These are phyloP conservation scores for Vicugna pacos DNA, from an alignment of 2,113 vertebrate genomes.

Conservation along the genomic window DNA sequence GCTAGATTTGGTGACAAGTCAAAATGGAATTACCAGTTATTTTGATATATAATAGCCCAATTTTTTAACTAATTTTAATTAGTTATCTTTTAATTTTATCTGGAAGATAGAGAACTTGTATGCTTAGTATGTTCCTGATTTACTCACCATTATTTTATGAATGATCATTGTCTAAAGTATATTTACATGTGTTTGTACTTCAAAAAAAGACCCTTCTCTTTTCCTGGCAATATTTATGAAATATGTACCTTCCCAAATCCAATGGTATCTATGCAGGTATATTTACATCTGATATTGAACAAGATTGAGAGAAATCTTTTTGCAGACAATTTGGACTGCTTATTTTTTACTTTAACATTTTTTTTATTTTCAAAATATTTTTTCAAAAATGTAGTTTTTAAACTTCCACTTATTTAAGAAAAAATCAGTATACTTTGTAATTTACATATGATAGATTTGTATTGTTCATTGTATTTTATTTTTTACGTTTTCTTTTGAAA, in stretches of 20 bases:
- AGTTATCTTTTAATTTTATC: not conserved
- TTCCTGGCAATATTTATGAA: not conserved
- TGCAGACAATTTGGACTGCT: not conserved
- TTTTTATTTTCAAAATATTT: not conserved
- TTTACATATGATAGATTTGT: not conserved
- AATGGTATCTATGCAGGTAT: not conserved
- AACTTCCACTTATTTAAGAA: not conserved
- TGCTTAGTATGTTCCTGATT: not conserved
- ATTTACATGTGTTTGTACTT: not conserved
- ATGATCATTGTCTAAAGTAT: not conserved
- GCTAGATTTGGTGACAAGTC: constrained; percentile 60
- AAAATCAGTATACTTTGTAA: not conserved
- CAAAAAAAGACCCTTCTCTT: not conserved
- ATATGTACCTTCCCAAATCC: not conserved
- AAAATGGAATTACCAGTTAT: constrained; percentile 6
- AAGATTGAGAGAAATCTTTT: constrained; percentile 9
- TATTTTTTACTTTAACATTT: not conserved
- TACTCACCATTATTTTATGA: not conserved
- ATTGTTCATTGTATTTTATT: not conserved
- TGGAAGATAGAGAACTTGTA: not conserved
- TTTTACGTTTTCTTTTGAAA: not conserved
- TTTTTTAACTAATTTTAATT: not conserved
- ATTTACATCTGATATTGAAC: not conserved
- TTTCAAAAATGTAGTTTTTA: not conserved
- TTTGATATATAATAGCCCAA: not conserved